Evolutionary conservation across 2,113 vertebrate genomes (phyloP).

Genomic region (Bufo bufo): DNA sequence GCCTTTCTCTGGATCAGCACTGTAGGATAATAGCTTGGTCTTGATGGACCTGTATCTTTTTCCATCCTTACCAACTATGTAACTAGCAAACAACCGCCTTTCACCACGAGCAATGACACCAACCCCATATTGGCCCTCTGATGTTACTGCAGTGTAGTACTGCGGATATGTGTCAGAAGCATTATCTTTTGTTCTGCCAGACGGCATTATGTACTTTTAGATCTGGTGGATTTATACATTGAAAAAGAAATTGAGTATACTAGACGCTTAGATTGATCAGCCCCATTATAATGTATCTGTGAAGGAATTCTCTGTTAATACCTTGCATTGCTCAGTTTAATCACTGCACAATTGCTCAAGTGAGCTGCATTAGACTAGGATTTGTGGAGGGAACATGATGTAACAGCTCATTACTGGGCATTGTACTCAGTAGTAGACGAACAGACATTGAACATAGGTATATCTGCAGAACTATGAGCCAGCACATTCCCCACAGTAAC

Average conservation of each 20-base stretch:
- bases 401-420: neutral
- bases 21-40: too few relatives aligned
- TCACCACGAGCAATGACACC: neutral
- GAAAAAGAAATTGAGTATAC: neutral
- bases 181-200: conserved; percentile 48
- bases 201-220: conserved; percentile 21
- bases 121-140: neutral
- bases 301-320: conserved; percentile 27
- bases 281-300: conserved; percentile 3
- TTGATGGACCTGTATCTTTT: too few relatives aligned
- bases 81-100: too few relatives aligned
- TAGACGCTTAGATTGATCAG: conserved; percentile 19
- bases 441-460: neutral
- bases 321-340: conserved; percentile 13
- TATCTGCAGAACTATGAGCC: neutral
- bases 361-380: neutral
- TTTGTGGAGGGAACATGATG: conserved; percentile 18
- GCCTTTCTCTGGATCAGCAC: too few relatives aligned
- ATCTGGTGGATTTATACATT: conserved; percentile 34
- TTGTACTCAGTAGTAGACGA: neutral
- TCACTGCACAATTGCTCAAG: conserved; percentile 29
- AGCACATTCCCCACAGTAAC: neutral
- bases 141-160: neutral
- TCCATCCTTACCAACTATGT: too few relatives aligned
- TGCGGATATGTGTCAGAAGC: neutral